phyloP scores from a whole-genome alignment of 2,888 invertebrate genomes.

The Gastrophysa polygoni region DNA sequence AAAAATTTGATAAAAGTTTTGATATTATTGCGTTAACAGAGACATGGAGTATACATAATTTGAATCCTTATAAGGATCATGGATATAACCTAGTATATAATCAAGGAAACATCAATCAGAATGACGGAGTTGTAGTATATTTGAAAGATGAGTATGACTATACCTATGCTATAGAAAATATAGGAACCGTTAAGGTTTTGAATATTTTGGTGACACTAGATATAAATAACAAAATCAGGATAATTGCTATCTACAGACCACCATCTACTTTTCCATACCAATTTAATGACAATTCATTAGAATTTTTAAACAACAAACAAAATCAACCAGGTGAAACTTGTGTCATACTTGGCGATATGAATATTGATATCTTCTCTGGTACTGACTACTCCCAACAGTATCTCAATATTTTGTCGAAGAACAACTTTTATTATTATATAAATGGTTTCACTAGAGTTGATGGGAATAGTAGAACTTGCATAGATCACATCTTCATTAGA shows the following conservation, averaged over 20 bases:
- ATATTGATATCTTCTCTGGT: background rate
- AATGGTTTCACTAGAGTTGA: background rate
- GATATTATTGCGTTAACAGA: constrained; percentile 4
- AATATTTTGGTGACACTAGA: background rate
- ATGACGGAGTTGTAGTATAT: background rate
- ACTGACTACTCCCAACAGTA: background rate
- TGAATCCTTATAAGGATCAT: background rate
- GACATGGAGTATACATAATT: background rate
- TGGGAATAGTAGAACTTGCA: background rate
- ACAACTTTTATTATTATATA: background rate
- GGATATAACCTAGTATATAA: constrained; percentile 5
- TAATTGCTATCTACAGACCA: background rate
- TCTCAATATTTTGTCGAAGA: background rate
- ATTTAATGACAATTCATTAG: background rate
- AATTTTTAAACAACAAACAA: background rate
- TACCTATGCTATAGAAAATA: background rate
- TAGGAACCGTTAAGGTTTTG: constrained; percentile 1
- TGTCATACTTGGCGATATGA: background rate
- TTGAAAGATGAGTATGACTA: background rate
- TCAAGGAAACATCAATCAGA: constrained; percentile 8
- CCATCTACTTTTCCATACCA: background rate
- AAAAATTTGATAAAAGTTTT: constrained; percentile 1
- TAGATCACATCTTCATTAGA: background rate
- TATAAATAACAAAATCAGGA: background rate
- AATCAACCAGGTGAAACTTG: background rate